These are phyloP conservation scores for Sepioteuthis lessoniana DNA, from an alignment of 2,888 invertebrate species.

Conservation along the genomic window DNA sequence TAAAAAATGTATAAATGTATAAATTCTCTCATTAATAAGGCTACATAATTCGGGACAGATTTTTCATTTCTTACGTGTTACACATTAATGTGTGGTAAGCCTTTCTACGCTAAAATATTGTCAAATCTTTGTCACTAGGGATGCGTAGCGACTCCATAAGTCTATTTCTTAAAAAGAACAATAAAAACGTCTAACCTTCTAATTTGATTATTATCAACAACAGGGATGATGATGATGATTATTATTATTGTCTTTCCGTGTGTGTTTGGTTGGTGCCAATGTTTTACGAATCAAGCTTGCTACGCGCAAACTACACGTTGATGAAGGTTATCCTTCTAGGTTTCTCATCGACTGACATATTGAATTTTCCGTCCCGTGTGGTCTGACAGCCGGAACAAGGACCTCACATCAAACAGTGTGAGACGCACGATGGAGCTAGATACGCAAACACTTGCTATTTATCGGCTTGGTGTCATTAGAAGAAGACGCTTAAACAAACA, in stretches of 20 bases:
- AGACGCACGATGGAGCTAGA: not conserved
- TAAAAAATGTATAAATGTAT: too few relatives aligned
- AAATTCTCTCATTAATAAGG: too few relatives aligned
- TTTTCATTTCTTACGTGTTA: too few relatives aligned
- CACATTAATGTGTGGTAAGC: too few relatives aligned
- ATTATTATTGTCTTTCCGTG: not conserved
- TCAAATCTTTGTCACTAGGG: not conserved
- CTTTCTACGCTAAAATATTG: too few relatives aligned
- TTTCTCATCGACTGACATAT: not conserved
- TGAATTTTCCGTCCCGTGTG: not conserved
- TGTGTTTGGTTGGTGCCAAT: not conserved
- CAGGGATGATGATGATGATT: not conserved
- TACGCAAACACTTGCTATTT: not conserved
- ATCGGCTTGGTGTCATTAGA: constrained; percentile 21
- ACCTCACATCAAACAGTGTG: not conserved
- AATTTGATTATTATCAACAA: too few relatives aligned
- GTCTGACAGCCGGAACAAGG: constrained; percentile 33
- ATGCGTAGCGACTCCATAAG: not conserved
- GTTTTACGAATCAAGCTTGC: not conserved
- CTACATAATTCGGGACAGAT: too few relatives aligned
- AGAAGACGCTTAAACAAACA: not conserved
- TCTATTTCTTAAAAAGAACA: not conserved
- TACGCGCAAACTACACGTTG: not conserved
- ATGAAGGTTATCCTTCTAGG: not conserved
- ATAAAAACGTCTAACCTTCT: too few relatives aligned